Evolutionary conservation across 2,888 invertebrate genomes (phyloP), one percentile per base, ranked within the genome.

Genomic region (Tanytarsus gracilentus): DNA sequence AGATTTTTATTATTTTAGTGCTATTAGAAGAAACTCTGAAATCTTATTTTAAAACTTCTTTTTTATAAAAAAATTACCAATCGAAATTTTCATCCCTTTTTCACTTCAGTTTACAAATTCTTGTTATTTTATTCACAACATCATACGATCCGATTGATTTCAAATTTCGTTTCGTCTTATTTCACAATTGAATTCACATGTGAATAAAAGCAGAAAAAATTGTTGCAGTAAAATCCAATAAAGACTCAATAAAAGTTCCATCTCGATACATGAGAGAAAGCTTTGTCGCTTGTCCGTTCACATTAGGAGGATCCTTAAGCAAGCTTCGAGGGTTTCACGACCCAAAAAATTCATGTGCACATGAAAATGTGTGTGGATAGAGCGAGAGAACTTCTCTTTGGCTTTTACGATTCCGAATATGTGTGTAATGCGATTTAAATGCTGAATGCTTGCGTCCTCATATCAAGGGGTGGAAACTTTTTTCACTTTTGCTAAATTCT

Each of bases 391-490:
- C 36, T 14, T 36, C n/a, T n/a, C 36, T 36, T 36, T n/a, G 36
- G 11, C 23, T 44, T 44, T 44, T 44, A 44, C 21, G 44, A 44
- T 44, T 44, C 18, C 21, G 21, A 44, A 44, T 11, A 44, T 23
- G 44, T 44, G 23, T 44, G 44, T 44, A 44, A 44, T 44, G 44
- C 44, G 44, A 44, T 44, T 44, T 44, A 44, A 44, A 44, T 44
- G 44, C 11, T 44, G 11, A 23, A 18, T 18, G 18, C 44, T 44
- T 44, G 21, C 21, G 23, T 44, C 44, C 18, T 11, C 44, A 44
- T 44, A 23, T 16, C 44, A 23, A 11, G 18, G 23, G 23, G 21
- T 3, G 6, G 18, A 44, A 23, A 23, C 23, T 23, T 23, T 4
- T 18, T 16, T 44, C 23, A n/a, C 23, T 44, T 44, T 44, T 23